Percentiles rank a stretch among this genome's conserved stretches.
These are phyloP conservation scores for Prionace glauca DNA, from an alignment of 2,797 vertebrate genomes.

Conservation along the genomic window DNA sequence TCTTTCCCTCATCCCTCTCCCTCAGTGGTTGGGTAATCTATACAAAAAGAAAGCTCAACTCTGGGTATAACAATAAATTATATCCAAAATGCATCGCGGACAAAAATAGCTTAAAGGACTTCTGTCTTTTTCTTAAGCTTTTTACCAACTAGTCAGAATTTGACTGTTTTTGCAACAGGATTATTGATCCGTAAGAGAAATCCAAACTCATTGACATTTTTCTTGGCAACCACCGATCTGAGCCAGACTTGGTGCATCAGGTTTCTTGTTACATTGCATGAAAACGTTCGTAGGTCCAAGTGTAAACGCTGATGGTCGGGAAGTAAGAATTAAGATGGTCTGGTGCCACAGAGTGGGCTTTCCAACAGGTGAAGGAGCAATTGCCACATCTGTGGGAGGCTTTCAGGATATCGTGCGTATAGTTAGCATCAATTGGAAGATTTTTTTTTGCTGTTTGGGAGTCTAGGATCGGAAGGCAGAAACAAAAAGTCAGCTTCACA, in stretches of 20 bases:
- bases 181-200: not conserved
- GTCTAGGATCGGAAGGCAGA: not conserved
- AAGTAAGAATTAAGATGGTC: not conserved
- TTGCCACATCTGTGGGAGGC: too few species aligned
- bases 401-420: not conserved
- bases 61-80: not conserved
- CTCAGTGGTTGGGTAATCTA: not conserved
- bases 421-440: not conserved
- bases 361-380: not conserved
- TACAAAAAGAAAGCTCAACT: too few species aligned
- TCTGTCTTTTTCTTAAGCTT: not conserved
- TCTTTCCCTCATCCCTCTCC: not conserved
- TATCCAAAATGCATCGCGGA: conserved; percentile 62
- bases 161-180: not conserved
- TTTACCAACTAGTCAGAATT: not conserved
- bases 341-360: not conserved
- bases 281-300: not conserved
- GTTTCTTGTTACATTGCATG: not conserved
- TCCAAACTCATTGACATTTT: not conserved
- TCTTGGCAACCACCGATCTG: not conserved
- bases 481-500: not conserved
- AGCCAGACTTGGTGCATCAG: not conserved
- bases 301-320: not conserved
- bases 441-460: not conserved
- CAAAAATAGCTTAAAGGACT: conserved; percentile 56